These are phyloP conservation scores for Chrysochloris asiatica DNA, from an alignment of 2,113 vertebrate genomes.

Conservation along the genomic window DNA sequence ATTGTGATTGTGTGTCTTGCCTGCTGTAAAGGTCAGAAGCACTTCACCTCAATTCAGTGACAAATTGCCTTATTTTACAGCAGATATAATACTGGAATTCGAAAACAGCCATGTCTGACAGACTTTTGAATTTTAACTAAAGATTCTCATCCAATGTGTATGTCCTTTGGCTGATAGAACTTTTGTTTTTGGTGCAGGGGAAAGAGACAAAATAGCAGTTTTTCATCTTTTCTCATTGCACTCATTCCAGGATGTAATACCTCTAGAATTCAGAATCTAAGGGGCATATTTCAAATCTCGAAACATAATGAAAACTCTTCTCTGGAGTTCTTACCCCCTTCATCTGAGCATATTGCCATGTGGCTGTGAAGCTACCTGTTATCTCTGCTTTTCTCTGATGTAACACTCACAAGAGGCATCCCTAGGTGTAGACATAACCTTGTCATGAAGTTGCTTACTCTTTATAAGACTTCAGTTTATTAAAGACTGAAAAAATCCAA, in stretches of 20 bases:
- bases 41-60: slow-evolving; percentile 66
- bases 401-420: neutral
- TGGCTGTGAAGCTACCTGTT: neutral
- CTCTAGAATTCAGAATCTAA: slow-evolving; percentile 47
- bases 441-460: neutral
- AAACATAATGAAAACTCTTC: slow-evolving; percentile 37
- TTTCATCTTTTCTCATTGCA: slow-evolving; percentile 38
- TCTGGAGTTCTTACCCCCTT: neutral
- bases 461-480: neutral
- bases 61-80: slow-evolving; percentile 78
- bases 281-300: slow-evolving; percentile 68
- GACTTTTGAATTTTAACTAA: slow-evolving; percentile 55
- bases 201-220: slow-evolving; percentile 37
- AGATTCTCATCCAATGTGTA: neutral
- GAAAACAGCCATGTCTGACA: slow-evolving; percentile 30
- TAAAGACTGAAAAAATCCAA: neutral
- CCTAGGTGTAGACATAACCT: neutral
- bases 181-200: neutral
- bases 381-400: slow-evolving; percentile 14
- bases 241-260: slow-evolving; percentile 56
- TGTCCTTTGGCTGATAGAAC: neutral
- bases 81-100: slow-evolving; percentile 65
- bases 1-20: slow-evolving; percentile 31
- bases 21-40: slow-evolving; percentile 71
- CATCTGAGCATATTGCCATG: neutral